These are phyloP conservation scores for Donacobius atricapilla DNA, from an alignment of 2,113 vertebrate species.

Conservation along the genomic window DNA sequence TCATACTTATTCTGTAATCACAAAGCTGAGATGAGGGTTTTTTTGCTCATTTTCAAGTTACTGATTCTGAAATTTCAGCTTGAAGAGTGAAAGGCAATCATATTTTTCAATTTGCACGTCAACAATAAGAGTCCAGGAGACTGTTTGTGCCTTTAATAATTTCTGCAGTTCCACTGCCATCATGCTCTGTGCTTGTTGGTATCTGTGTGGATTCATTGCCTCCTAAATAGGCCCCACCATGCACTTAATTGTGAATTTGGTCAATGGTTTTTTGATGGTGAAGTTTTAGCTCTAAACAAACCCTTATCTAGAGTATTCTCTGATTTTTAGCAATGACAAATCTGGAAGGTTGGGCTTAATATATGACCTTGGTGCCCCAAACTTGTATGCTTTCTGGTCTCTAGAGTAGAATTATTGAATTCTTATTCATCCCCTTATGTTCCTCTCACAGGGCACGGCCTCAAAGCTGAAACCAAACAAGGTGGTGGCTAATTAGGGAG, in stretches of 20 bases:
- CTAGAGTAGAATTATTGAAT: not conserved
- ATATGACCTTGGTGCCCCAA: not conserved
- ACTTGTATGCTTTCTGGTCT: not conserved
- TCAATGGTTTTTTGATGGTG: not conserved
- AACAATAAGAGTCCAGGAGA: not conserved
- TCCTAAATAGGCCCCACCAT: not conserved
- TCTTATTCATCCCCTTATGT: not conserved
- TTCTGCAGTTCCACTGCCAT: not conserved
- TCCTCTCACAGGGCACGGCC: not conserved
- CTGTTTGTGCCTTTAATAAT: not conserved
- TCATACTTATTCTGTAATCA: not conserved
- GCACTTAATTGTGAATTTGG: not conserved
- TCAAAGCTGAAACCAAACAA: not conserved
- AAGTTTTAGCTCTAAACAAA: not conserved
- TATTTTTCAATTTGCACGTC: not conserved
- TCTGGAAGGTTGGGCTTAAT: not conserved
- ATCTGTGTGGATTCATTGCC: not conserved
- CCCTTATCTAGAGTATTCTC: not conserved
- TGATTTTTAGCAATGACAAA: not conserved
- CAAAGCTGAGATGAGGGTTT: not conserved
- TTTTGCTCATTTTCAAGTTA: not conserved
- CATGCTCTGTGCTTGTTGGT: not conserved
- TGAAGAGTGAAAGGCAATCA: not conserved
- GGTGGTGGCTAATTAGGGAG: not conserved
- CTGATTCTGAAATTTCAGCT: not conserved